Evolutionary conservation across 2,888 invertebrate species (phyloP), one percentile per base, ranked within the genome.

Genomic region (Epistrophe eligans): DNA sequence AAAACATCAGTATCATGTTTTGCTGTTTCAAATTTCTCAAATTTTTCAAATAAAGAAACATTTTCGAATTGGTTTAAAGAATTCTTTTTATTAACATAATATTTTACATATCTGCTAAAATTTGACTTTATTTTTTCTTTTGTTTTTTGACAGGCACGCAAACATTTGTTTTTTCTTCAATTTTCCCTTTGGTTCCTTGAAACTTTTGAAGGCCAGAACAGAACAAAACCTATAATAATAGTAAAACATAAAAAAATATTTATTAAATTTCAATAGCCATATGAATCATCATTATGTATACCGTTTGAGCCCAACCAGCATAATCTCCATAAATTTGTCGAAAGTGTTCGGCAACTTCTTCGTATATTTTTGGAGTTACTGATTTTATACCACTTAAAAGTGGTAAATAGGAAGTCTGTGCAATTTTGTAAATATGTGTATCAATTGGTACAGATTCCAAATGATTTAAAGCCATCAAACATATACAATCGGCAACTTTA

Each of bases 401-500:
- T 0, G 97, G 97, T 88, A 97, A 93, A 91, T 99, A 99, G 90
- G 95, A 94, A 79, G 95, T 94, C 19, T 95, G 94, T 0, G 98
- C 98, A 89, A 99, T 96, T 93, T 98, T 97, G 92, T 96, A 97
- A 32, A 99, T 97, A 91, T 99, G 99, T 0, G 99, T 99, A 93
- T 99, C 99, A 0, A 99, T 97, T 1, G 99, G 99, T 73, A 99
- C 95, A 0, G 98, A 96, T 90, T 96, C 95, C 67, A 97, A 92
- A 91, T 99, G 97, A 77, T 96, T 96, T 70, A 99, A 92, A 0
- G 99, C 98, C 99, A 99, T 99, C 24, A 99, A 94, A 91, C 98
- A 98, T 89, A 99, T 97, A 93, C 99, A 99, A 93, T 99, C 99
- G 0, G 99, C 98, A 19, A 99, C 98, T 95, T 99, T 99, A 10